Base-by-base conservation (phyloP, 2,888 invertebrate species). In the Chalcosyrphus nemorum region DNA sequence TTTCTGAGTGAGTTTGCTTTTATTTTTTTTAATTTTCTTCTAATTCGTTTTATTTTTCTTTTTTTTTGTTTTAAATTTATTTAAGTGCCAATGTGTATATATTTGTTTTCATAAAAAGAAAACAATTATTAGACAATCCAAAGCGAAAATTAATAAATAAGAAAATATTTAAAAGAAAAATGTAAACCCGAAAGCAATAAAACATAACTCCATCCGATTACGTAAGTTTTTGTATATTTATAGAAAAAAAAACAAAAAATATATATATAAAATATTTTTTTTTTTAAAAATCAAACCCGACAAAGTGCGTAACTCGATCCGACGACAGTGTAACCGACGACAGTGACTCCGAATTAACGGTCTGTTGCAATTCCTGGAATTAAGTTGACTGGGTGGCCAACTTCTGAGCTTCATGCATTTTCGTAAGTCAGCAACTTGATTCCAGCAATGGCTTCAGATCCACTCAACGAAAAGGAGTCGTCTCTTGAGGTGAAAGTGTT, bases 351-450 rank as follows among this genome's bases (percentile, higher is more conserved):
- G 66, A 75, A 43, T 15, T 21, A 29, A 65, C 43, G 71, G 88
- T 90, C 88, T 88, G 88, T 90, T 90, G 89, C 91, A 89, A 89
- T 91, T 90, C 91, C 91, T 91, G 91, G 91, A 91, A 91, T 91
- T 89, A 90, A 91, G 91, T 91, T 91, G 91, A 91, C 91, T 91
- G 91, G 91, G 90, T 91, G 89, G 91, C 91, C 91, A 88, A 89
- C 89, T 89, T 89, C 89, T 90, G 87, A 87, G 90, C 87, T 89
- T 86, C 81, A 68, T 88, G 88, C 88, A 88, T 86, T 86, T 57
- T 61, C 86, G 86, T 85, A 91, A 91, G 91, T 91, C 91, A 91
- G 91, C 91, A 91, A 91, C 91, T 91, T 91, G 91, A 91, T 91
- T 91, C 91, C 91, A 91, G 91, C 91, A 91, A 91, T 88, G 89